Evolutionary conservation across 2,113 vertebrate genomes (phyloP).

Genomic region (Myiozetetes cayanensis): DNA sequence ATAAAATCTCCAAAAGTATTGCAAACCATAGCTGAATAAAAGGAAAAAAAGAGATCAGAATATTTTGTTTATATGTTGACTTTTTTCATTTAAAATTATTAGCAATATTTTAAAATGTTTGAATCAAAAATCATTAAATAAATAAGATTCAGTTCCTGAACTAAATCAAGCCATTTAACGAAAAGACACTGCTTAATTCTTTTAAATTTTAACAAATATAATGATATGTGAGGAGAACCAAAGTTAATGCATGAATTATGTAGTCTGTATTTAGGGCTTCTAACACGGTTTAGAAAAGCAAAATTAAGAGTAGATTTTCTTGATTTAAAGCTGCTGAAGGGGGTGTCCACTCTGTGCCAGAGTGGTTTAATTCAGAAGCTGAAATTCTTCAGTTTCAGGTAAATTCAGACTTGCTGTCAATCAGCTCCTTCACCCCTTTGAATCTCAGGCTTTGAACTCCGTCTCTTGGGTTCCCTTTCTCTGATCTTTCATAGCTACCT

Average conservation of each 20-base stretch:
- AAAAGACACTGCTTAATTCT: not conserved
- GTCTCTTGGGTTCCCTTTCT: not conserved
- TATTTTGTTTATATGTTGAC: not conserved
- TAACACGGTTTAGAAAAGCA: not conserved
- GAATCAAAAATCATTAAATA: not conserved
- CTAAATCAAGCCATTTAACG: not conserved
- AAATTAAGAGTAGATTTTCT: not conserved
- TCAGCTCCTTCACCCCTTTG: not conserved
- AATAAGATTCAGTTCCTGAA: not conserved
- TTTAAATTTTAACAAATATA: not conserved
- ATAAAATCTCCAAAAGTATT: not conserved
- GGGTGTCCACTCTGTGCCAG: not conserved
- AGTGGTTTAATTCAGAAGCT: not conserved
- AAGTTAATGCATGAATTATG: not conserved
- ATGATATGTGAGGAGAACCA: not conserved
- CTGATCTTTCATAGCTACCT: not conserved
- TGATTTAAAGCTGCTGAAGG: not conserved
- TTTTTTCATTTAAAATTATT: not conserved
- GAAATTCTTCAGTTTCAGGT: not conserved
- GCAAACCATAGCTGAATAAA: not conserved
- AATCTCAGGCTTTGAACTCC: not conserved
- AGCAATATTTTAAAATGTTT: not conserved
- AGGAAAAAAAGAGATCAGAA: not conserved
- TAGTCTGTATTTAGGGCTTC: not conserved
- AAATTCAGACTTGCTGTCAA: not conserved